A percentile compares a stretch with the other conserved stretches of the same genome.
These are phyloP conservation scores for Theretra japonica DNA, from an alignment of 2,888 invertebrate species.

Conservation along the genomic window DNA sequence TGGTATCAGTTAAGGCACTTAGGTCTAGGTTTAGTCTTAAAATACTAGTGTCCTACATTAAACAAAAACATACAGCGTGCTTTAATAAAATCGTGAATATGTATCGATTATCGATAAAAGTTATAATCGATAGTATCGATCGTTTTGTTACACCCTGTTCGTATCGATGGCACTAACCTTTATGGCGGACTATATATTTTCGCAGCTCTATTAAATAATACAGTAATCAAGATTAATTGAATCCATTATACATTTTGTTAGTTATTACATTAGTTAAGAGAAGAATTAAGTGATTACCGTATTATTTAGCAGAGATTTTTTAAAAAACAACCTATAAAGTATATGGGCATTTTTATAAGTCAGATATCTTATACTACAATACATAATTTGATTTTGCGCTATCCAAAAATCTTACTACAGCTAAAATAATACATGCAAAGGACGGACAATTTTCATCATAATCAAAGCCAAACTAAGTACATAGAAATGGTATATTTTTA, in stretches of 20 bases:
- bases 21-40: slow-evolving; percentile 16
- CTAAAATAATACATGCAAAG: slow-evolving; percentile 10
- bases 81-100: neutral
- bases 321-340: neutral
- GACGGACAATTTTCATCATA: slow-evolving; percentile 19
- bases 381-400: neutral
- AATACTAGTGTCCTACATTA: neutral
- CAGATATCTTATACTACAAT: neutral
- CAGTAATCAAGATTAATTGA: neutral
- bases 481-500: neutral
- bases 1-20: slow-evolving; percentile 62
- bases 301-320: neutral
- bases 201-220: neutral
- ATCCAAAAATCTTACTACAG: neutral
- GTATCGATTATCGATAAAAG: too few species aligned
- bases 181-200: slow-evolving; percentile 23
- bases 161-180: slow-evolving; percentile 21
- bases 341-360: neutral
- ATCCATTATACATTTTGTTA: neutral
- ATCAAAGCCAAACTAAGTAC: neutral
- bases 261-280: neutral
- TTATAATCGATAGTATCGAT: neutral
- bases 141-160: neutral
- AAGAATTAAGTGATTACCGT: too few species aligned
- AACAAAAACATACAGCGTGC: neutral